Evolutionary conservation across 2,113 vertebrate genomes (phyloP).

Genomic region (Bambusicola thoracicus): DNA sequence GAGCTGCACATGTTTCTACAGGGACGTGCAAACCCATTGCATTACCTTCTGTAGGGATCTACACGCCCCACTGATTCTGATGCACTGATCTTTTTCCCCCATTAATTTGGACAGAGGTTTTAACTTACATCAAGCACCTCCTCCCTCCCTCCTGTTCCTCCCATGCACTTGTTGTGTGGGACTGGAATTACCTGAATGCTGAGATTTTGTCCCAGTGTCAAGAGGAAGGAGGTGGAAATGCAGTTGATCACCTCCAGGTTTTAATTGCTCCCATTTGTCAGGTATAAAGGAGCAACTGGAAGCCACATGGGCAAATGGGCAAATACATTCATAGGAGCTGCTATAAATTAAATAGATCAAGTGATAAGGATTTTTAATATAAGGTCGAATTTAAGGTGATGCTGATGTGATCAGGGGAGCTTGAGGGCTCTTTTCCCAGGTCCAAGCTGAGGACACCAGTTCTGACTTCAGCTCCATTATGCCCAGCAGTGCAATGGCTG

Average conservation of each 20-base stretch:
- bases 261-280: not conserved
- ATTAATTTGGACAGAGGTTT: not conserved
- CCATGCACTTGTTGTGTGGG: not conserved
- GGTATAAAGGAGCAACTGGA: not conserved
- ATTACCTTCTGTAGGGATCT: not conserved
- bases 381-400: not conserved
- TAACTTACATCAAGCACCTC: not conserved
- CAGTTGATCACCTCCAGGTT: not conserved
- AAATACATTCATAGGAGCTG: not conserved
- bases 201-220: not conserved
- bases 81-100: no score
- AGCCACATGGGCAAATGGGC: not conserved
- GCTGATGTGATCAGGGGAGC: not conserved
- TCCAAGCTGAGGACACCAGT: not conserved
- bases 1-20: not conserved
- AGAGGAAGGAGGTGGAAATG: not conserved
- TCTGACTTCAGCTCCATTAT: not conserved
- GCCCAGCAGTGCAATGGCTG: not conserved
- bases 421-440: not conserved
- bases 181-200: slow-evolving; percentile 1
- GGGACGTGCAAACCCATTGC: not conserved
- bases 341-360: not conserved
- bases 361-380: not conserved
- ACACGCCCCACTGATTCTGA: not conserved
- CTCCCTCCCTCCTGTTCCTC: not conserved